These are phyloP conservation scores for Pseudorectes ferrugineus DNA, from an alignment of 2,113 vertebrate genomes.

Conservation along the genomic window DNA sequence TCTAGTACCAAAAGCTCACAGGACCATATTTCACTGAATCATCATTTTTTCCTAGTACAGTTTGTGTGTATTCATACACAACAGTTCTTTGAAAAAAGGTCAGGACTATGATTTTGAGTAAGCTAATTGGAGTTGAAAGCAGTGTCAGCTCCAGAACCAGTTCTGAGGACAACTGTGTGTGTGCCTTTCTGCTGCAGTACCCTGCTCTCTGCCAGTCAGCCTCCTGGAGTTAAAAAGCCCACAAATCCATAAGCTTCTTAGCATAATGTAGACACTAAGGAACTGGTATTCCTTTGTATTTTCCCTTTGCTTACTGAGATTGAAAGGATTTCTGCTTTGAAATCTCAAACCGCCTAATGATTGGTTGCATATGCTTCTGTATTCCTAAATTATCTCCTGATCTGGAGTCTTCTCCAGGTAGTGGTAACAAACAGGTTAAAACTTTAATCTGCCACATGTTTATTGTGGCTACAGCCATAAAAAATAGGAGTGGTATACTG, in stretches of 20 bases:
- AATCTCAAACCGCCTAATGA: neutral
- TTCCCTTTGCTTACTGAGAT: neutral
- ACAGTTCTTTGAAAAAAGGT: neutral
- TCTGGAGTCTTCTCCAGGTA: neutral
- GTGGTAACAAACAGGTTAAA: neutral
- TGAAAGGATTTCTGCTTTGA: neutral
- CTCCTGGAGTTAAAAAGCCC: neutral
- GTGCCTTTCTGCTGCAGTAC: neutral
- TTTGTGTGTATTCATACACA: neutral
- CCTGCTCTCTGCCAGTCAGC: neutral
- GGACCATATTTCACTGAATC: neutral
- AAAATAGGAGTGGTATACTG: neutral
- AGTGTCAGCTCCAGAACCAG: neutral
- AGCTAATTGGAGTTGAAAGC: neutral
- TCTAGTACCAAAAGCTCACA: neutral
- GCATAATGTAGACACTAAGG: neutral
- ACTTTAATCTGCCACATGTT: neutral
- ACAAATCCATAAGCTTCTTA: neutral
- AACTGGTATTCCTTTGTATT: neutral
- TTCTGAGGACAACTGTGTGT: accelerated
- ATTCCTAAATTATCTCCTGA: neutral
- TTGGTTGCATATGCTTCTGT: neutral
- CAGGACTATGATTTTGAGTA: neutral
- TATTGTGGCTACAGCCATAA: neutral
- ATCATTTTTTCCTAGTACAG: neutral